Evolutionary conservation across 1,140 invertebrate genomes (phyloP).

Genomic region (Paralvinella palmiformis): DNA sequence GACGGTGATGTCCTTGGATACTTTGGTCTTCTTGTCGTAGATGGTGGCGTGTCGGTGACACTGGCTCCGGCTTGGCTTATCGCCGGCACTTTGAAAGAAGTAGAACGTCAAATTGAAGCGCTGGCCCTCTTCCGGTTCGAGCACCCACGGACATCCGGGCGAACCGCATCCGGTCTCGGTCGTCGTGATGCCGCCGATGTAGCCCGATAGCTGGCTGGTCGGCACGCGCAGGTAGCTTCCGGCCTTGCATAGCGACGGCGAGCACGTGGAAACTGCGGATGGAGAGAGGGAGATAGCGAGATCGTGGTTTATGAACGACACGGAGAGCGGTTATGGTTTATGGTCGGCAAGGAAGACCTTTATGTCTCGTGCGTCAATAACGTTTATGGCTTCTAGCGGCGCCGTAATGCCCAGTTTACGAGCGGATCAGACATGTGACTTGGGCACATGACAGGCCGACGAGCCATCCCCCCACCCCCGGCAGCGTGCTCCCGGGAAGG

Average conservation of each 20-base stretch:
- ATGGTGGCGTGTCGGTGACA: conserved; percentile 9
- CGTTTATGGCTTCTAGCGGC: too few species aligned
- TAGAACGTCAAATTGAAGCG: conserved; percentile 15
- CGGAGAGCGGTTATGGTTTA: background rate
- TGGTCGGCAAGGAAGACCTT: background rate
- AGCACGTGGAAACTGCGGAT: background rate
- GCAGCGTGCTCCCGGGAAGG: too few species aligned
- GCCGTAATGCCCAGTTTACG: too few species aligned
- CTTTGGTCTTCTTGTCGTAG: background rate
- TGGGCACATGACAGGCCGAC: too few species aligned
- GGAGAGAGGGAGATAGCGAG: background rate
- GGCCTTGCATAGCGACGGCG: background rate
- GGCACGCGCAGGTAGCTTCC: background rate
- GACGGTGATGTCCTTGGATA: conserved; percentile 12
- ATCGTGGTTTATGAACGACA: background rate
- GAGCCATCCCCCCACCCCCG: too few species aligned
- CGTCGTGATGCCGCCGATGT: background rate
- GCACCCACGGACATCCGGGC: conserved; percentile 4
- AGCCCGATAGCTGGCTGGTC: conserved; percentile 1
- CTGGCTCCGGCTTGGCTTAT: background rate
- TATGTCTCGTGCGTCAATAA: background rate
- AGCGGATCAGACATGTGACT: too few species aligned
- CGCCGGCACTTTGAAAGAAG: conserved; percentile 4
- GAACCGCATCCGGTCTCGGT: background rate
- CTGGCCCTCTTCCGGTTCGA: conserved; percentile 1